phyloP scores from a whole-genome alignment of 2,113 vertebrate species.

The Xiphophorus maculatus region DNA sequence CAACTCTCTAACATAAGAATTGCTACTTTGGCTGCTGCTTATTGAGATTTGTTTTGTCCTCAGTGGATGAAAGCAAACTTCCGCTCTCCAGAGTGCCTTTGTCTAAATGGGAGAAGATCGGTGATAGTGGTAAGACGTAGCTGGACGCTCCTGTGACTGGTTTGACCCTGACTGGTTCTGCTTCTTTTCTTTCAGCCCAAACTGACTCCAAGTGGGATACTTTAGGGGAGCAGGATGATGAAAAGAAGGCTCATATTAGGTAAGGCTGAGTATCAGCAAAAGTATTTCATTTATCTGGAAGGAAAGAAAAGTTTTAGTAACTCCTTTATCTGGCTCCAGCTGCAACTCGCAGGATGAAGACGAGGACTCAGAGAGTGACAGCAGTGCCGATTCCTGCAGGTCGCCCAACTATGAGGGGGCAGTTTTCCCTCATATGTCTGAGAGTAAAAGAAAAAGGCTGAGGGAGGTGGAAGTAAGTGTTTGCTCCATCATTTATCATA shows the following conservation, averaged over 20 bases:
- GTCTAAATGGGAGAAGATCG: slow-evolving; percentile 83
- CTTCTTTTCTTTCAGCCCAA: slow-evolving; percentile 65
- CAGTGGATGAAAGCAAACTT: slow-evolving; percentile 75
- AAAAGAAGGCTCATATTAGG: slow-evolving; percentile 65
- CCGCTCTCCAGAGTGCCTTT: slow-evolving; percentile 73
- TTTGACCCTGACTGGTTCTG: neutral
- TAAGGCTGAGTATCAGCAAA: slow-evolving; percentile 22
- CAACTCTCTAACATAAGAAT: no score
- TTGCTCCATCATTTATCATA: neutral
- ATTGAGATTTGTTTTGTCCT: neutral
- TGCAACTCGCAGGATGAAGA: slow-evolving; percentile 65
- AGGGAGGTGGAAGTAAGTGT: slow-evolving; percentile 80
- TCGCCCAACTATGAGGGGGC: slow-evolving; percentile 75
- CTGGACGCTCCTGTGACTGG: neutral
- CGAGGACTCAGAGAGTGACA: slow-evolving; percentile 70
- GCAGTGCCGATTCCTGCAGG: slow-evolving; percentile 72
- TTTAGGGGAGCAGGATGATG: slow-evolving; percentile 51
- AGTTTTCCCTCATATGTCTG: slow-evolving; percentile 81
- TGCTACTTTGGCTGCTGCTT: neutral
- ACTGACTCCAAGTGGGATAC: slow-evolving; percentile 77
- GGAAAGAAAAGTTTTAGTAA: neutral
- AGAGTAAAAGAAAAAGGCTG: slow-evolving; percentile 80
- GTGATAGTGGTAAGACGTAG: slow-evolving; percentile 62
- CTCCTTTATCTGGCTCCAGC: slow-evolving; percentile 28
- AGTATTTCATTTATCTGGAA: neutral